Conservation (phyloP, 2,113 vertebrate species). For the Erythrocebus patas region DNA sequence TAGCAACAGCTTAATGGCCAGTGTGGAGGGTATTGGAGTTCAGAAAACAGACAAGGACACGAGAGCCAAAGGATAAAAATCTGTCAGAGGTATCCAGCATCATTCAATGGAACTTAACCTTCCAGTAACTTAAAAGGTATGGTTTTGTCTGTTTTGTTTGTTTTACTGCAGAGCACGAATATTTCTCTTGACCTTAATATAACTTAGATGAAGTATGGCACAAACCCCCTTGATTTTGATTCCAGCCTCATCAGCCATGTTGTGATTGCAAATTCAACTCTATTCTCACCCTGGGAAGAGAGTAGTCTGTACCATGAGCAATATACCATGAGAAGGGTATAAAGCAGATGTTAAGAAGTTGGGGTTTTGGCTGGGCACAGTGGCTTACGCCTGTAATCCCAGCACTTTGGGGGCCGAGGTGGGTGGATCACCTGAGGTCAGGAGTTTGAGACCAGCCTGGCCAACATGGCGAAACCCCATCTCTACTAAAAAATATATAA, state of each 20-base stretch:
- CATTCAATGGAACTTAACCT: neutral
- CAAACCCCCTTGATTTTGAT: neutral
- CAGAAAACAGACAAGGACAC: neutral
- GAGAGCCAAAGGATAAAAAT: neutral
- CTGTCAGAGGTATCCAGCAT: neutral
- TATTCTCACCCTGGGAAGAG: neutral
- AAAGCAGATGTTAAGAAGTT: neutral
- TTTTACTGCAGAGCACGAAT: neutral
- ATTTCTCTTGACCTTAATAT: neutral
- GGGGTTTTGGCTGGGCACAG: neutral
- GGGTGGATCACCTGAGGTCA: too few relatives aligned
- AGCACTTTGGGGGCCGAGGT: too few relatives aligned
- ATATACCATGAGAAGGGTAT: accelerated
- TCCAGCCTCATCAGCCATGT: neutral
- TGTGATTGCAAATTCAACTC: neutral
- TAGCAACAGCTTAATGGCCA: neutral
- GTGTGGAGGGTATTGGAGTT: neutral
- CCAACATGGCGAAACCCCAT: too few relatives aligned
- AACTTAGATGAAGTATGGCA: neutral
- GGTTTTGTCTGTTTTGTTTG: neutral
- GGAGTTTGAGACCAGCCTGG: too few relatives aligned
- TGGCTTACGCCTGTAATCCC: too few relatives aligned
- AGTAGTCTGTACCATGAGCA: neutral
- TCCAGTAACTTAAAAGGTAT: neutral
- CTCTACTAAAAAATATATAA: too few relatives aligned